Conservation (phyloP, 1,140 invertebrate species). For the Leptinotarsa texana region DNA sequence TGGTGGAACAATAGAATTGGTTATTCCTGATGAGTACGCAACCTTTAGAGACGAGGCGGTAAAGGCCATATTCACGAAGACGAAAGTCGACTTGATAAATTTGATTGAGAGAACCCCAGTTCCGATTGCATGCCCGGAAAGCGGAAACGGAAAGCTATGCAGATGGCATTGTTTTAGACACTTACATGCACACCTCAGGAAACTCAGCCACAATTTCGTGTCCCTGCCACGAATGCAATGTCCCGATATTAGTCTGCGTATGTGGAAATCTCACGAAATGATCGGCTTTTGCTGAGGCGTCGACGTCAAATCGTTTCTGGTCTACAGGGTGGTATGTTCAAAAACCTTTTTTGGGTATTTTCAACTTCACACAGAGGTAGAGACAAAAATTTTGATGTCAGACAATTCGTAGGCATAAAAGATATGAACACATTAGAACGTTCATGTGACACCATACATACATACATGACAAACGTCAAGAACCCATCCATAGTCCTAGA, state of each 20-base stretch:
- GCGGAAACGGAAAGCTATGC: conserved; percentile 55
- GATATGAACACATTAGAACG: too few relatives aligned
- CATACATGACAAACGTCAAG: too few relatives aligned
- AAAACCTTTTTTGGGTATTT: neutral
- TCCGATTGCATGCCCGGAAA: conserved; percentile 53
- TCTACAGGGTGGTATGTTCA: neutral
- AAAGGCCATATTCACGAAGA: conserved; percentile 42
- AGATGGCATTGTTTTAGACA: conserved; percentile 54
- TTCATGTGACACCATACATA: too few relatives aligned
- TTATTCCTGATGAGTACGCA: conserved; percentile 33
- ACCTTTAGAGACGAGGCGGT: conserved; percentile 35
- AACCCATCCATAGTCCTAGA: too few relatives aligned
- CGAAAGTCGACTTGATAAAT: conserved; percentile 53
- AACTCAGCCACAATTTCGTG: conserved; percentile 44
- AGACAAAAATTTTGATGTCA: too few relatives aligned
- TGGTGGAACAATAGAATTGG: conserved; percentile 50
- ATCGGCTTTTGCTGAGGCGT: conserved; percentile 7
- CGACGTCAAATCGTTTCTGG: neutral
- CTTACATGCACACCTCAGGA: conserved; percentile 53
- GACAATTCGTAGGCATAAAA: too few relatives aligned
- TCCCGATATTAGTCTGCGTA: conserved; percentile 17
- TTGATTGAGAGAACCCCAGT: conserved; percentile 53
- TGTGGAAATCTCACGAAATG: conserved; percentile 15
- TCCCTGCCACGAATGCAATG: conserved; percentile 22
- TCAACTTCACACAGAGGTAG: too few relatives aligned